Conservation (phyloP, 1,140 invertebrate genomes). For the Adelges cooleyi region DNA sequence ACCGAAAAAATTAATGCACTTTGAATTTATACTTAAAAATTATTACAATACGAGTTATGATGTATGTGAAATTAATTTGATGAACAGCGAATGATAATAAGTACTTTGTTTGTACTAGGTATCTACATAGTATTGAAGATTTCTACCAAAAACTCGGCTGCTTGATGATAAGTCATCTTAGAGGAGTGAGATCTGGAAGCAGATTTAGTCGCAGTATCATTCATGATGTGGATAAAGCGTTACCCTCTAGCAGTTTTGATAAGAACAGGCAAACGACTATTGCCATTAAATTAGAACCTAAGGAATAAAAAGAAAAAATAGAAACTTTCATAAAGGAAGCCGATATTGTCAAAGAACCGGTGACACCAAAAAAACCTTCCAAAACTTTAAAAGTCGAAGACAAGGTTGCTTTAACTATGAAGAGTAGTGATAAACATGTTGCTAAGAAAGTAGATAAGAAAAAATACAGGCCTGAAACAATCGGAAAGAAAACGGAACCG, state of each 20-base stretch:
- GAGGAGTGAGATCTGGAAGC: slow-evolving; percentile 46
- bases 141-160: slow-evolving; percentile 90
- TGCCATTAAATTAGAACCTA: not conserved
- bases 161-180: slow-evolving; percentile 74
- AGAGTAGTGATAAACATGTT: not conserved
- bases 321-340: not conserved
- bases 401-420: not conserved
- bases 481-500: too few species aligned
- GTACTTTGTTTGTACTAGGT: slow-evolving; percentile 42
- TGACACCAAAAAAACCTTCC: not conserved
- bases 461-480: too few species aligned
- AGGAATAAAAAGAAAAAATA: slow-evolving; percentile 13
- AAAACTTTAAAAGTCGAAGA: slow-evolving; percentile 1
- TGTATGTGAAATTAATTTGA: too few species aligned
- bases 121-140: slow-evolving; percentile 87
- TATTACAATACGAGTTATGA: too few species aligned
- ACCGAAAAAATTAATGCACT: too few species aligned
- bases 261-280: not conserved
- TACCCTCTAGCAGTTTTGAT: slow-evolving; percentile 34
- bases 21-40: too few species aligned
- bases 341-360: not conserved
- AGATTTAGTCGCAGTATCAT: slow-evolving; percentile 66
- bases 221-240: slow-evolving; percentile 55
- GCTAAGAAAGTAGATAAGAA: slow-evolving; percentile 20
- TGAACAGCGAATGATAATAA: too few species aligned